phyloP scores from a whole-genome alignment of 2,113 vertebrate species.

The Scytalopus superciliaris region DNA sequence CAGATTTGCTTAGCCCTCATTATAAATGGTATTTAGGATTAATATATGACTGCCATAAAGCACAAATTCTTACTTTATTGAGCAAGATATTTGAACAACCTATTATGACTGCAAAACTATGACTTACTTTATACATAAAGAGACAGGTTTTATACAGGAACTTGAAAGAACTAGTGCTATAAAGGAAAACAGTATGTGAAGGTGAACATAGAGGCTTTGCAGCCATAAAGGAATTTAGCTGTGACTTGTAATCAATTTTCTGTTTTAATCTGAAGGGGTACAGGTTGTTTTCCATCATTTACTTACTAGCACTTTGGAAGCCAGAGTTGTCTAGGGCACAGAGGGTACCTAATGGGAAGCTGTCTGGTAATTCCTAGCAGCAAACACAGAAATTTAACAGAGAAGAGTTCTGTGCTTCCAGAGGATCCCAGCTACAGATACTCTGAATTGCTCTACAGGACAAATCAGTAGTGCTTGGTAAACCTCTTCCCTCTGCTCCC shows the following conservation, averaged over 20 bases:
- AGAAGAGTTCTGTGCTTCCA: background rate
- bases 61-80: background rate
- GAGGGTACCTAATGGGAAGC: background rate
- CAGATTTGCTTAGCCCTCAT: background rate
- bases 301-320: background rate
- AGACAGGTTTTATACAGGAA: background rate
- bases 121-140: background rate
- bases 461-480: background rate
- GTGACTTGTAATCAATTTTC: background rate
- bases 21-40: background rate
- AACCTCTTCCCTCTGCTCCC: background rate
- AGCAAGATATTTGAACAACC: background rate
- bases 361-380: background rate
- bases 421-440: background rate
- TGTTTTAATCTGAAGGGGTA: background rate
- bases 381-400: background rate
- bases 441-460: background rate
- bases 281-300: background rate
- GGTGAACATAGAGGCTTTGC: background rate
- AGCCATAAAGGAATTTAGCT: background rate
- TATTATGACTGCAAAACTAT: background rate
- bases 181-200: background rate
- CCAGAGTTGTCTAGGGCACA: background rate
- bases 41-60: background rate
- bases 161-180: background rate